phyloP scores from a whole-genome alignment of 2,888 invertebrate species.

The Lacanobia wlatinum region DNA sequence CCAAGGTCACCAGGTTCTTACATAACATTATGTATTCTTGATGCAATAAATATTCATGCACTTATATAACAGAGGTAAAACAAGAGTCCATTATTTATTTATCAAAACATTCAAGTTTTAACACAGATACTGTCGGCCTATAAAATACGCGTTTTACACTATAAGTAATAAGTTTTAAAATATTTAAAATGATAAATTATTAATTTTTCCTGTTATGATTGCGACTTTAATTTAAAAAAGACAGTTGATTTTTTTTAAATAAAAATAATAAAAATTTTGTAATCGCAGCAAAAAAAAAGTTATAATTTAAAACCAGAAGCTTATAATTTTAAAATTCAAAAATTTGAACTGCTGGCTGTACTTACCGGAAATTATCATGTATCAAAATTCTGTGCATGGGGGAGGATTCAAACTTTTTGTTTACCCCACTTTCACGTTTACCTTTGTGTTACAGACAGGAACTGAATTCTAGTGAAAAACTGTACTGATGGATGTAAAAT shows the following conservation, averaged over 20 bases:
- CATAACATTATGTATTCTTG: constrained; percentile 24
- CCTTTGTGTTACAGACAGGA: neutral
- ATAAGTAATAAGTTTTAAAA: no score
- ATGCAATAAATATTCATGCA: constrained; percentile 35
- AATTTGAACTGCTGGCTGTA: neutral
- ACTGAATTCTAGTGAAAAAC: neutral
- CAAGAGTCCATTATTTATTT: constrained; percentile 23
- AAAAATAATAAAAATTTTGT: no score
- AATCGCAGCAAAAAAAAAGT: neutral
- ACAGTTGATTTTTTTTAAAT: no score
- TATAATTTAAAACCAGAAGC: neutral
- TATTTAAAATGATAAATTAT: no score
- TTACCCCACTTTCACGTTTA: neutral
- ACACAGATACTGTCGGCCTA: neutral
- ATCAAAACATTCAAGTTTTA: constrained; percentile 12
- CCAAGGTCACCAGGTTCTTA: constrained; percentile 37
- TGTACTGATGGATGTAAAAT: neutral
- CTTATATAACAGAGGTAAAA: constrained; percentile 6
- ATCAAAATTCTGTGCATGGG: neutral
- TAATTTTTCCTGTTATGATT: neutral
- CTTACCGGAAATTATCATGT: constrained; percentile 2
- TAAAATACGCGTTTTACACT: neutral
- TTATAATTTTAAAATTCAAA: neutral
- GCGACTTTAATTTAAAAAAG: neutral
- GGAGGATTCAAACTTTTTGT: constrained; percentile 16